Conservation (phyloP, 1,140 invertebrate genomes). For the Scaptomyza graminum region DNA sequence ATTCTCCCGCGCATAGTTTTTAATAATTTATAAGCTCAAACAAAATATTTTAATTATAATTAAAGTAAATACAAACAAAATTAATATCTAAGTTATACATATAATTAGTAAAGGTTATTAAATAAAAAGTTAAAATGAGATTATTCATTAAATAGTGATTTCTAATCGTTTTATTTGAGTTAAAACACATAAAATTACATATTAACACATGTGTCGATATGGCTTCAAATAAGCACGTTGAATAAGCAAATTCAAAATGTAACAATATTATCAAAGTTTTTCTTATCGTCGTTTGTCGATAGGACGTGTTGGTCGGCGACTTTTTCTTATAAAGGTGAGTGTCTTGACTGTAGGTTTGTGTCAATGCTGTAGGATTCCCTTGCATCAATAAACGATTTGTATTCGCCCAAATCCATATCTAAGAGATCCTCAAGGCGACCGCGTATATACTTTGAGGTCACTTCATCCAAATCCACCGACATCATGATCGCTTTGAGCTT, state of each 20-base stretch:
- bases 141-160: constrained; percentile 34
- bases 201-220: too few relatives aligned
- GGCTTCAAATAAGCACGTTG: too few relatives aligned
- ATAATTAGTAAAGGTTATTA: constrained; percentile 81
- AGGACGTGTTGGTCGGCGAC: not conserved
- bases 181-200: not conserved
- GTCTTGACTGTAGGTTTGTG: not conserved
- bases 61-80: constrained; percentile 52
- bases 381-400: constrained; percentile 98
- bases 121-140: constrained; percentile 65
- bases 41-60: constrained; percentile 72
- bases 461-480: constrained; percentile 98
- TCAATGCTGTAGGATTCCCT: not conserved
- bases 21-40: constrained; percentile 79
- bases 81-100: constrained; percentile 61
- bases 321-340: not conserved
- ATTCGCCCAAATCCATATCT: constrained; percentile 94
- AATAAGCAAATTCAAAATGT: not conserved
- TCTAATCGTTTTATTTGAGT: not conserved
- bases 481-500: constrained; percentile 99
- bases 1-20: constrained; percentile 67
- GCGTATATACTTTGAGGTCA: constrained; percentile 97
- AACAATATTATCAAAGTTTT: too few relatives aligned
- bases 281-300: too few relatives aligned
- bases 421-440: constrained; percentile 94